Conservation (phyloP, 2,113 vertebrate genomes). For the Ginglymostoma cirratum region DNA sequence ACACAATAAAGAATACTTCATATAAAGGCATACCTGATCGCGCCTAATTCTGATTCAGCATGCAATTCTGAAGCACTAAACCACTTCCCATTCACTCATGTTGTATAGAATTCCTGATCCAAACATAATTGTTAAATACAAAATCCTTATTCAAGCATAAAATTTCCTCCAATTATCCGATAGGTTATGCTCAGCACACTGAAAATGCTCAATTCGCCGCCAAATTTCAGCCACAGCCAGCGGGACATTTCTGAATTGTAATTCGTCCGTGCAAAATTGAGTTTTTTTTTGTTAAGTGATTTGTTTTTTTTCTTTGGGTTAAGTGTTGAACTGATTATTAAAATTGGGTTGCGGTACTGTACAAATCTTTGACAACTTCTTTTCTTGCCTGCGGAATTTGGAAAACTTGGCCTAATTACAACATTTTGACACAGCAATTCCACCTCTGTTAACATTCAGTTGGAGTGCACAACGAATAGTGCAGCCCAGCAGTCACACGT, state of each 20-base stretch:
- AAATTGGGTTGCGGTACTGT: not conserved
- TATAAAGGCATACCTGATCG: not conserved
- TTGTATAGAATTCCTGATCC: constrained; percentile 31
- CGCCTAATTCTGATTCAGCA: constrained; percentile 25
- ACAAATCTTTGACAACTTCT: constrained; percentile 20
- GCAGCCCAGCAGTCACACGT: not conserved
- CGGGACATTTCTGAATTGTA: not conserved
- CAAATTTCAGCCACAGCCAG: constrained; percentile 19
- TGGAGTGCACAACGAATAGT: not conserved
- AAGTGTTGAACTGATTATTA: not conserved
- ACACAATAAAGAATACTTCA: not conserved
- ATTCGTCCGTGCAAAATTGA: not conserved
- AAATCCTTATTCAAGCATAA: constrained; percentile 35
- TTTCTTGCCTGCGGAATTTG: not conserved
- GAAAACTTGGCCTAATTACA: not conserved
- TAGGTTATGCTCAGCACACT: constrained; percentile 16
- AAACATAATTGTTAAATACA: constrained; percentile 29
- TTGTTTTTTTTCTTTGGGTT: not conserved
- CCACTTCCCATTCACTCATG: constrained; percentile 5
- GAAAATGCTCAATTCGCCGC: not conserved
- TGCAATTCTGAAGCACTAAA: not conserved
- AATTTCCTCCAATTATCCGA: constrained; percentile 26
- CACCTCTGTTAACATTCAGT: not conserved
- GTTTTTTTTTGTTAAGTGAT: constrained; percentile 12
- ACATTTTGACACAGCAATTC: constrained; percentile 10